Conservation (phyloP, 2,888 invertebrate species). For the Halocaridina rubra region DNA sequence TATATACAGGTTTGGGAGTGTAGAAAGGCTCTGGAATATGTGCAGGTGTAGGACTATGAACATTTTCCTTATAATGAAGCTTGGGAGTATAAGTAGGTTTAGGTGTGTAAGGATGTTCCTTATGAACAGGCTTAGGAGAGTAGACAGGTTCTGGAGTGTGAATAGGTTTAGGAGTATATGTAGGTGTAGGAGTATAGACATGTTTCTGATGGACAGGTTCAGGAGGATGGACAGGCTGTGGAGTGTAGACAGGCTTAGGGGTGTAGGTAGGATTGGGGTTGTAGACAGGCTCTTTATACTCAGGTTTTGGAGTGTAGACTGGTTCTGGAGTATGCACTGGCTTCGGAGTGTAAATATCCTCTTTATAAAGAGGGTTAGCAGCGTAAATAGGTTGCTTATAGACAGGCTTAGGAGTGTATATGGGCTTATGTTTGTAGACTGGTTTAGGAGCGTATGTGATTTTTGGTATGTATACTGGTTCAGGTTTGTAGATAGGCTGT, state of each 20-base stretch:
- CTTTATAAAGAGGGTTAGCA: neutral
- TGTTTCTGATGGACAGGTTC: slow-evolving; percentile 1
- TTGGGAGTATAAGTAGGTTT: neutral
- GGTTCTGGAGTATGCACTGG: neutral
- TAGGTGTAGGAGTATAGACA: neutral
- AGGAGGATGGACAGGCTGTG: neutral
- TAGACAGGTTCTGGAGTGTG: neutral
- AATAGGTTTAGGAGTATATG: neutral
- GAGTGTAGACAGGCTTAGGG: neutral
- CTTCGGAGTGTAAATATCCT: neutral
- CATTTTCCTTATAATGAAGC: no score
- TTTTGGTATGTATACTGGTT: slow-evolving; percentile 12
- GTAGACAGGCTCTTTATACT: slow-evolving; percentile 19
- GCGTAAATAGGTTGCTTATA: slow-evolving; percentile 4
- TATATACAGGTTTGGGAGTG: slow-evolving; percentile 7
- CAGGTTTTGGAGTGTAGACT: neutral
- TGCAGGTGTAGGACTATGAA: neutral
- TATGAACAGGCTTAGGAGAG: neutral
- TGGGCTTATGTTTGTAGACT: slow-evolving; percentile 11
- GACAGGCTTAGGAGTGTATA: slow-evolving; percentile 1
- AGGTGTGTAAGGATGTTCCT: no score
- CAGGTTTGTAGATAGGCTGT: neutral
- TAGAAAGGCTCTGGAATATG: slow-evolving; percentile 9
- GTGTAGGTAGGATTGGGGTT: slow-evolving; percentile 7
- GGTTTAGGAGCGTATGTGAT: slow-evolving; percentile 1